Conservation (phyloP, 1,140 invertebrate species). For the Anastrepha ludens region DNA sequence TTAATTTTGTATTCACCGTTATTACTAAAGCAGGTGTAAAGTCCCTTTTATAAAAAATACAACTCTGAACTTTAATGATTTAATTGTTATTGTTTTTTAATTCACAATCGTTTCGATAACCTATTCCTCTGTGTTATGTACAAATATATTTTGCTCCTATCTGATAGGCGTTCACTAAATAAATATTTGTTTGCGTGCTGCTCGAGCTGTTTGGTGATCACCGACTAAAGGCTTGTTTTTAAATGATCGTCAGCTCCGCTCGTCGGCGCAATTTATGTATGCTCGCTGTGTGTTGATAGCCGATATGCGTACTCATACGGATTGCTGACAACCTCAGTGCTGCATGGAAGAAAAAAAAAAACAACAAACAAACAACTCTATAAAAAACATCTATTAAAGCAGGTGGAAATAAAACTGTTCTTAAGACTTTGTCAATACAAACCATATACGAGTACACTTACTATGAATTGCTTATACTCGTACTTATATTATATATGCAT, state of each 20-base stretch:
- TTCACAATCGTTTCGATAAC: neutral
- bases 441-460: too few species aligned
- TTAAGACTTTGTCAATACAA: too few species aligned
- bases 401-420: too few species aligned
- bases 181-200: neutral
- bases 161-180: neutral
- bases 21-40: neutral
- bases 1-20: neutral
- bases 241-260: constrained; percentile 25
- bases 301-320: neutral
- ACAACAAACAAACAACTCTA: too few species aligned
- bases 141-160: neutral
- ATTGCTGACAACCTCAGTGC: neutral
- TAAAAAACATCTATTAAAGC: too few species aligned
- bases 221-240: constrained; percentile 4
- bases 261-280: constrained; percentile 50
- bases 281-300: neutral
- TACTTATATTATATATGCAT: too few species aligned
- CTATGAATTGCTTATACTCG: too few species aligned
- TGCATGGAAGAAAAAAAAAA: neutral
- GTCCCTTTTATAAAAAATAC: neutral
- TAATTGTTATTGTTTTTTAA: neutral
- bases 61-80: neutral
- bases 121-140: neutral
- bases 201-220: neutral